A percentile compares a stretch with the other conserved stretches of the same genome.
Evolutionary conservation across 2,113 vertebrate species (phyloP).

Genomic region (Gymnorhina tibicen): DNA sequence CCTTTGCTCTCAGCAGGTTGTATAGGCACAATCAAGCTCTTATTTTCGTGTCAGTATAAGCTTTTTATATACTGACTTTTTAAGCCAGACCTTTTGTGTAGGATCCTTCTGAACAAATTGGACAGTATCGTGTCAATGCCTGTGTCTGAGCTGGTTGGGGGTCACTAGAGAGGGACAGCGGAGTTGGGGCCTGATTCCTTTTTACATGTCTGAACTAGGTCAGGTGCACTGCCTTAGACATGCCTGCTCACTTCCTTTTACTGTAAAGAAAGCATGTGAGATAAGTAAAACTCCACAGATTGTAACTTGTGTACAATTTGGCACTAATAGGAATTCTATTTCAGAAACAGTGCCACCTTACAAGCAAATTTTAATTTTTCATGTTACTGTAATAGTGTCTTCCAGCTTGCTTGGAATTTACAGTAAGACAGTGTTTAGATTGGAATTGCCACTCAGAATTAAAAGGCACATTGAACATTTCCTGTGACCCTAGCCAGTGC

Average conservation of each 20-base stretch:
- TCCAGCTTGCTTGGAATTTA: not conserved
- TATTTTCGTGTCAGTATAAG: not conserved
- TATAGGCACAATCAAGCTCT: not conserved
- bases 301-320: not conserved
- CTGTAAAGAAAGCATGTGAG: not conserved
- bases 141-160: not conserved
- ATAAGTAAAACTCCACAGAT: not conserved
- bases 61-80: not conserved
- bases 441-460: not conserved
- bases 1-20: not conserved
- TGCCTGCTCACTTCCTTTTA: not conserved
- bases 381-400: not conserved
- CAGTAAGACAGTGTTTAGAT: not conserved
- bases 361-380: not conserved
- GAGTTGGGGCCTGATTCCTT: not conserved
- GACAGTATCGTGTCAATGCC: not conserved
- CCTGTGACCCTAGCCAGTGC: not conserved
- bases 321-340: not conserved
- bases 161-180: not conserved
- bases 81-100: not conserved
- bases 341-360: constrained; percentile 28
- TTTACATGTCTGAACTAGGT: not conserved
- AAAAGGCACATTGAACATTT: not conserved
- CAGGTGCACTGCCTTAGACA: not conserved
- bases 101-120: not conserved